Percentiles rank a stretch among this genome's conserved stretches.
These are phyloP conservation scores for Glossophaga mutica DNA, from an alignment of 2,797 vertebrate genomes.

Conservation along the genomic window DNA sequence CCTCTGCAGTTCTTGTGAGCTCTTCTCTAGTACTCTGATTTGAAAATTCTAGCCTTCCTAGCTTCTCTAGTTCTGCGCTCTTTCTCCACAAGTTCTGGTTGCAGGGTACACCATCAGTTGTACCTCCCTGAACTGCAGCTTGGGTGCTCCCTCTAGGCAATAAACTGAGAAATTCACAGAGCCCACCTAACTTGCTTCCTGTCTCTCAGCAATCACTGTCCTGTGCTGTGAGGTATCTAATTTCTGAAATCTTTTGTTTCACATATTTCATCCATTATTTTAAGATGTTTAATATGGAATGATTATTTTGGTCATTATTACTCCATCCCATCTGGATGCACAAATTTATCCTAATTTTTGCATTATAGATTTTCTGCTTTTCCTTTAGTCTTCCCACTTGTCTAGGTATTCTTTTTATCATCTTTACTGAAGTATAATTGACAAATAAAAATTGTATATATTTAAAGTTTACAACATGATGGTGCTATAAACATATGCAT, in stretches of 20 bases:
- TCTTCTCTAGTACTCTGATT: neutral
- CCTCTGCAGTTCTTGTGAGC: neutral
- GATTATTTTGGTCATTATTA: neutral
- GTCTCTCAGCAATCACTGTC: neutral
- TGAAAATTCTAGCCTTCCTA: neutral
- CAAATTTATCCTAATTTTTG: neutral
- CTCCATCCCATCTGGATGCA: neutral
- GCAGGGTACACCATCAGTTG: neutral
- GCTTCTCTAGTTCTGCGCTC: neutral
- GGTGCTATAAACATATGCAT: neutral
- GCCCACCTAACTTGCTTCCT: neutral
- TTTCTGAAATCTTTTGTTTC: conserved; percentile 3
- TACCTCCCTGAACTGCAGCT: neutral
- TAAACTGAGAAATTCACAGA: neutral
- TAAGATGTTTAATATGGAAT: neutral
- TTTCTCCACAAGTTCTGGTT: neutral
- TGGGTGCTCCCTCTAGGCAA: neutral
- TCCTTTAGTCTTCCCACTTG: neutral
- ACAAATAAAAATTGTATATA: neutral
- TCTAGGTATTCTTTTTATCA: neutral
- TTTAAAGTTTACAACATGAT: neutral
- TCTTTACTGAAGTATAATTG: neutral
- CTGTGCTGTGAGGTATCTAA: neutral
- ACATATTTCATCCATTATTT: neutral
- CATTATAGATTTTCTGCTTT: conserved; percentile 14